These are phyloP conservation scores for Chaetorhynchus papuensis DNA, from an alignment of 2,113 vertebrate species.

Conservation along the genomic window DNA sequence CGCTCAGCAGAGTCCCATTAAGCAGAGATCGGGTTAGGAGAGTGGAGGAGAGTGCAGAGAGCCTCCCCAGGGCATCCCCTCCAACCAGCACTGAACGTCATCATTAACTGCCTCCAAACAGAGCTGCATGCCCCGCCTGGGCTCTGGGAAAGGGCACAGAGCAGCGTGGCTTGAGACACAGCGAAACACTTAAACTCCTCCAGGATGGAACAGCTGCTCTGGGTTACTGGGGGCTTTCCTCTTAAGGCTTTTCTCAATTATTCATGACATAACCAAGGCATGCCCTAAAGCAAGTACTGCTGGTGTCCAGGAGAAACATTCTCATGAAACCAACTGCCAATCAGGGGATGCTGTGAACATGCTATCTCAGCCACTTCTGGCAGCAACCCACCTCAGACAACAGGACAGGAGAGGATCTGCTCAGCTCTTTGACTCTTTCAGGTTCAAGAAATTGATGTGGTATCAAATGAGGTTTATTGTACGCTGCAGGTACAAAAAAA, in stretches of 20 bases:
- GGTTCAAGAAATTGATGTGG: slow-evolving; percentile 62
- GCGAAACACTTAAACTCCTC: background rate
- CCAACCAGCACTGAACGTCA: background rate
- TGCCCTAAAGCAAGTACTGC: background rate
- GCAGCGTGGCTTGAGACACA: background rate
- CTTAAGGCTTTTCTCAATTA: background rate
- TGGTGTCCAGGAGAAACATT: background rate
- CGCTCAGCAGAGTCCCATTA: slow-evolving; percentile 13
- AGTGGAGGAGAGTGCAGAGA: background rate
- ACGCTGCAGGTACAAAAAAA: slow-evolving; percentile 50
- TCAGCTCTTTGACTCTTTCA: slow-evolving; percentile 68
- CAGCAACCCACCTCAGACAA: slow-evolving; percentile 65
- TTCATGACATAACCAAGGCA: background rate
- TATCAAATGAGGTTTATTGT: slow-evolving; percentile 62
- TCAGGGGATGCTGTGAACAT: background rate
- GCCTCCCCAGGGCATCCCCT: slow-evolving; percentile 33
- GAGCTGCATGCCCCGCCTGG: background rate
- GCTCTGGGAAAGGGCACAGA: background rate
- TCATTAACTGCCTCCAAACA: slow-evolving; percentile 24
- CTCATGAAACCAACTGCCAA: background rate
- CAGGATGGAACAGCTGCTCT: background rate
- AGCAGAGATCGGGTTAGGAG: background rate
- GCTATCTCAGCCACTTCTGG: background rate
- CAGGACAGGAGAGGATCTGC: slow-evolving; percentile 68
- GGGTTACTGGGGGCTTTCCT: background rate